Conservation (phyloP, 2,113 vertebrate genomes). For the Cnemophilus loriae region DNA sequence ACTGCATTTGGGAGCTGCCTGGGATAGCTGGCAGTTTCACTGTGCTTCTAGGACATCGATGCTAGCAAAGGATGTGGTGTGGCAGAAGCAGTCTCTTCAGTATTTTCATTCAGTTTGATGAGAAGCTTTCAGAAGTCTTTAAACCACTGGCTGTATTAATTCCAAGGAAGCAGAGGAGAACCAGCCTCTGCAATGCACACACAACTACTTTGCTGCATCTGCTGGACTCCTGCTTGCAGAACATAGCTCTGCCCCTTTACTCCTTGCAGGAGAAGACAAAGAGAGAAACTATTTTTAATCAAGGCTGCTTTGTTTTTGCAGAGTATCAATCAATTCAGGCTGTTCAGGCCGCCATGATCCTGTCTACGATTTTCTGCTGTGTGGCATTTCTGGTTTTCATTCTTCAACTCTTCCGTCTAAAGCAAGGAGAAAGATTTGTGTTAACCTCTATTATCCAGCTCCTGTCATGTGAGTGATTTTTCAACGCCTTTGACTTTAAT, state of each 20-base stretch:
- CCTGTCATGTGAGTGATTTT: slow-evolving; percentile 84
- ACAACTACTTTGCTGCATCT: neutral
- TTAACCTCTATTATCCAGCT: slow-evolving; percentile 90
- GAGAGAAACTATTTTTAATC: neutral
- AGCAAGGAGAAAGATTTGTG: slow-evolving; percentile 93
- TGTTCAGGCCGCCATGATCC: slow-evolving; percentile 90
- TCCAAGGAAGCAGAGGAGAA: neutral
- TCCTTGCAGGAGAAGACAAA: neutral
- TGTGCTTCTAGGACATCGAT: neutral
- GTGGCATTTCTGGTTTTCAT: slow-evolving; percentile 89
- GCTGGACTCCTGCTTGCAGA: neutral
- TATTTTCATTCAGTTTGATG: neutral
- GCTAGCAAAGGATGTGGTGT: neutral
- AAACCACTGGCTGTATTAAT: neutral
- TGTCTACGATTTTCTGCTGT: slow-evolving; percentile 88
- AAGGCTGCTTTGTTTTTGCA: slow-evolving; percentile 53
- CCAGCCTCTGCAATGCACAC: neutral
- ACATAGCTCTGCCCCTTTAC: neutral
- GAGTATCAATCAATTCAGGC: slow-evolving; percentile 82
- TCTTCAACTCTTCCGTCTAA: slow-evolving; percentile 94
- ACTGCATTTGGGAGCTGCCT: neutral
- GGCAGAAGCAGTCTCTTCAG: neutral
- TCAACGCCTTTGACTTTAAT: neutral
- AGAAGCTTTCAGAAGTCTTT: neutral
- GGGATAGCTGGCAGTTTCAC: neutral